These are phyloP conservation scores for Aphodius sticticus DNA, from an alignment of 2,888 invertebrate species.

Conservation along the genomic window DNA sequence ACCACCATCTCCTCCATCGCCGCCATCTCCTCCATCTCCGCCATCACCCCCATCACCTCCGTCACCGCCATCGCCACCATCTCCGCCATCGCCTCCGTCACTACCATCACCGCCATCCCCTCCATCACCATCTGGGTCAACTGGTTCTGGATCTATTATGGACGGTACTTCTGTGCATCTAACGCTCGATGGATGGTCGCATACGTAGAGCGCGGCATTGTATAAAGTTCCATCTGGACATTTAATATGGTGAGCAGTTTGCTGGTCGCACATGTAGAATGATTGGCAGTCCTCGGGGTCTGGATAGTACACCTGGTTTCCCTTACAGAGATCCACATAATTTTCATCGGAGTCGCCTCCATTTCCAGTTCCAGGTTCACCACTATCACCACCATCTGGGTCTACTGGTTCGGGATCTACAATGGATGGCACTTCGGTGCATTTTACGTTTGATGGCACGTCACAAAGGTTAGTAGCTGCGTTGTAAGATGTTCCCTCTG, in stretches of 20 bases:
- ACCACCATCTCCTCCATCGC: not conserved
- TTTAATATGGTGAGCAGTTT: not conserved
- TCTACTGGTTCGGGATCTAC: conserved; percentile 16
- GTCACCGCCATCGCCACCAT: not conserved
- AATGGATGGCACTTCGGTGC: conserved; percentile 9
- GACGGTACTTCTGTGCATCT: conserved; percentile 15
- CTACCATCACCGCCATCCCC: not conserved
- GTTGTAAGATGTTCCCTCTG: conserved; percentile 16
- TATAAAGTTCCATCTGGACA: conserved; percentile 16
- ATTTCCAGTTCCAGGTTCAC: conserved; percentile 7
- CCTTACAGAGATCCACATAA: not conserved
- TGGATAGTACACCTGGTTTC: conserved; percentile 21
- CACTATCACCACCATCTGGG: conserved; percentile 8
- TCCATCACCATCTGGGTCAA: conserved; percentile 11
- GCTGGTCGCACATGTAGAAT: conserved; percentile 24
- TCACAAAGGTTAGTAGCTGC: conserved; percentile 15
- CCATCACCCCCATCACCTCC: not conserved
- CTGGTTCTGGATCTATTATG: conserved; percentile 13
- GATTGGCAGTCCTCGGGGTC: conserved; percentile 19
- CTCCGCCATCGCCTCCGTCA: conserved; percentile 16
- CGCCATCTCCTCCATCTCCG: not conserved
- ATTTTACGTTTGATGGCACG: conserved; percentile 21
- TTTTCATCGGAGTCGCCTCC: conserved; percentile 10
- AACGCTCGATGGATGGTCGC: conserved; percentile 19
- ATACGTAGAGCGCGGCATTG: not conserved